Evolutionary conservation across 2,113 vertebrate species (phyloP).

Genomic region (Rostratula benghalensis): DNA sequence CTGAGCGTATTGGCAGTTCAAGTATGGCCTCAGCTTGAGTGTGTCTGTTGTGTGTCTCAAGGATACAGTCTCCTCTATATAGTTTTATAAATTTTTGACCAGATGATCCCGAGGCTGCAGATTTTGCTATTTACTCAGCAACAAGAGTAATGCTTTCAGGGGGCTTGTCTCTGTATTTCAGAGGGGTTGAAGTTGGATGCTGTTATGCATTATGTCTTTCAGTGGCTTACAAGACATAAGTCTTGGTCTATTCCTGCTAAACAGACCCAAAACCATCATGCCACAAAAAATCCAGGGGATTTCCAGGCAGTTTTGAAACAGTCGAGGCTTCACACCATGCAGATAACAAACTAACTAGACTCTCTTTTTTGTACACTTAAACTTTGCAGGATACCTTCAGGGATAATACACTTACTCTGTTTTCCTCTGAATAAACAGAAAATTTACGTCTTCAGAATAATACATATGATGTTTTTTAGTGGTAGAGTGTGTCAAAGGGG

Average conservation of each 20-base stretch:
- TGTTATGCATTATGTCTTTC: neutral
- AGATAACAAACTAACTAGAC: neutral
- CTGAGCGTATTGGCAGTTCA: neutral
- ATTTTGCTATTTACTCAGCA: neutral
- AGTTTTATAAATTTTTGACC: neutral
- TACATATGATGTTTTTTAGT: neutral
- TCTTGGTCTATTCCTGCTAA: neutral
- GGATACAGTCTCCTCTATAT: neutral
- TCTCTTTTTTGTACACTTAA: neutral
- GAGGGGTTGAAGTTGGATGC: neutral
- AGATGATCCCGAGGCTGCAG: neutral
- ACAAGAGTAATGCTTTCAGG: neutral
- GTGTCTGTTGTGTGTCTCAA: neutral
- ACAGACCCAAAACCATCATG: neutral
- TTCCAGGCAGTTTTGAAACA: neutral
- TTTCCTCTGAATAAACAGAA: neutral
- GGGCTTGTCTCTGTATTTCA: neutral
- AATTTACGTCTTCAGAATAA: neutral
- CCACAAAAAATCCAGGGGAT: accelerated
- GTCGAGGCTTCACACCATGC: neutral
- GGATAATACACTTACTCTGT: neutral
- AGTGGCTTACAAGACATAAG: neutral
- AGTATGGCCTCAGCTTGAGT: neutral
- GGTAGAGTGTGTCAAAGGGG: neutral
- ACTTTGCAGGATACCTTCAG: neutral